phyloP scores from a whole-genome alignment of 2,888 invertebrate species.

The Nemoura dubitans region DNA sequence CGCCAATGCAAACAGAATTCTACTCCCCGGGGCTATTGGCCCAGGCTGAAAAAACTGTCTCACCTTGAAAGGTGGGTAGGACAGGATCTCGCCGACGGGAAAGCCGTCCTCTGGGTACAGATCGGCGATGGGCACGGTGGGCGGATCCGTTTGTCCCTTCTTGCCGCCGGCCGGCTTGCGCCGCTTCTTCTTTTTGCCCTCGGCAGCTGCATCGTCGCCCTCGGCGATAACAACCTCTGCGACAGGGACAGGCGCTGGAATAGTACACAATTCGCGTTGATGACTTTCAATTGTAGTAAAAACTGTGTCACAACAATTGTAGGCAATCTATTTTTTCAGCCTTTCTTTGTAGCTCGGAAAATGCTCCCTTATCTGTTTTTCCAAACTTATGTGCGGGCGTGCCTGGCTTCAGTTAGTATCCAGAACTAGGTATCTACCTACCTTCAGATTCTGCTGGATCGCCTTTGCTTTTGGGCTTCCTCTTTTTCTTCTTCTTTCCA shows the following conservation, averaged over 20 bases:
- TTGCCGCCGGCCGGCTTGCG: conserved; percentile 50
- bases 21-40: too few relatives aligned
- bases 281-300: too few relatives aligned
- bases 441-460: neutral
- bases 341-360: neutral
- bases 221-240: conserved; percentile 51
- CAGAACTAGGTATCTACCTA: too few relatives aligned
- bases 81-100: conserved; percentile 90
- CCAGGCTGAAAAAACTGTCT: too few relatives aligned
- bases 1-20: too few relatives aligned
- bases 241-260: neutral
- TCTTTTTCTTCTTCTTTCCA: conserved; percentile 55
- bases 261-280: neutral
- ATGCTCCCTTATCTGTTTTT: neutral
- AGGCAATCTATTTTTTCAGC: too few relatives aligned
- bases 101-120: conserved; percentile 85
- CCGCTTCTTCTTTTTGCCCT: conserved; percentile 66
- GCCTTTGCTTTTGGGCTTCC: conserved; percentile 49
- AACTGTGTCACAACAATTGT: too few relatives aligned
- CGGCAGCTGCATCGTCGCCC: conserved; percentile 63
- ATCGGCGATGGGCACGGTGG: conserved; percentile 85
- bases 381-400: too few relatives aligned
- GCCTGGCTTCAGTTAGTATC: too few relatives aligned
- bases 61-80: conserved; percentile 74
- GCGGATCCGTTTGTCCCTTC: conserved; percentile 80